Conservation (phyloP, 1,140 invertebrate species). For the Nasonia vitripennis region DNA sequence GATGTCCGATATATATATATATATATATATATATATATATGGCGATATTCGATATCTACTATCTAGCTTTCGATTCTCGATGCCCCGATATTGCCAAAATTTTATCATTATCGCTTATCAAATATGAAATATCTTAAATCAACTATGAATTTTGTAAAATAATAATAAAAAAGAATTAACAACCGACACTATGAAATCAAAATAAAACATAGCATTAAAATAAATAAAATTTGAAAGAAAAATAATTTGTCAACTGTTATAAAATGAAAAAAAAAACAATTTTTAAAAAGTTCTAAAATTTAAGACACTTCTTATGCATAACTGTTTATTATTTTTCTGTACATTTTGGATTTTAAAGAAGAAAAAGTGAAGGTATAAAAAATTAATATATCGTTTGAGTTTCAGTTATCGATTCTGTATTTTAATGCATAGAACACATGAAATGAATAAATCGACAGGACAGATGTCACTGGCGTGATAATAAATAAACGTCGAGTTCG, state of each 20-base stretch:
- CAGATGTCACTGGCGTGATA: conserved; percentile 46
- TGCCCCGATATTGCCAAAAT: too few species aligned
- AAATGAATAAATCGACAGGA: conserved; percentile 50
- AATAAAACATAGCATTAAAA: too few species aligned
- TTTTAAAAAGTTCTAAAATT: neutral
- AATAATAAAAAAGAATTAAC: too few species aligned
- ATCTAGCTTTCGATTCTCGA: too few species aligned
- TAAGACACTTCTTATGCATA: neutral
- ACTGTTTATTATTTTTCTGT: neutral
- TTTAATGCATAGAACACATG: conserved; percentile 50
- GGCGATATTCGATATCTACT: too few species aligned
- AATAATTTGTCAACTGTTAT: too few species aligned
- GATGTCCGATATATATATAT: too few species aligned
- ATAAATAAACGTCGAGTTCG: conserved; percentile 60
- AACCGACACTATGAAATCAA: too few species aligned
- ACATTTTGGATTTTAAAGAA: conserved; percentile 44
- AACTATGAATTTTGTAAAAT: too few species aligned
- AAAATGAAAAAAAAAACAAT: neutral
- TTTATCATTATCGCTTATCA: too few species aligned
- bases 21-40: too few species aligned
- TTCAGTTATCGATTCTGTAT: conserved; percentile 59
- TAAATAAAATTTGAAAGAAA: neutral
- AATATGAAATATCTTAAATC: too few species aligned
- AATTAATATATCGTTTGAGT: conserved; percentile 22
- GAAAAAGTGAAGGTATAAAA: conserved; percentile 30